Base-by-base conservation (phyloP, 2,113 vertebrate species). In the Corapipo altera region DNA sequence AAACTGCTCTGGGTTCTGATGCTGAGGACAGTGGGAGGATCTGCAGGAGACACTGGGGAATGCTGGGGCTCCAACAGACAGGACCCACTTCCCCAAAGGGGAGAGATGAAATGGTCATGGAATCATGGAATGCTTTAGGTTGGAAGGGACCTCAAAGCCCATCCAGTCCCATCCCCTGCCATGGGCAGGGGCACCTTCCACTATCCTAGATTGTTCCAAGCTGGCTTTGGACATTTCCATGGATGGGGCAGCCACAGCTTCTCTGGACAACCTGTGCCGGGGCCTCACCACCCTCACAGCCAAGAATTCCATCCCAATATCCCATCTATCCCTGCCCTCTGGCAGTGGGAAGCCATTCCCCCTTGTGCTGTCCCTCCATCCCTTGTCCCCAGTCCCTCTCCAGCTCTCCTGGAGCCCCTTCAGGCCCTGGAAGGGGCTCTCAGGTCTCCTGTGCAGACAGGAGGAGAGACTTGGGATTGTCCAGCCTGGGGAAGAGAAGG, bases 31-130 rank as follows among this genome's bases (percentile, higher is more conserved):
- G 21, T 1, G 22, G 19, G 30, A 49, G 57, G 72, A 79, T 17
- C 85, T 48, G 43, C 62, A 49, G 16, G 14, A 24, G 58, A 3
- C 12, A 2, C n/a, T 13, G 62, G n/a, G 35, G 71, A 37, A 35
- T 8, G 14, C 0, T 5, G 22, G 49, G 44, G n/a, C 6, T 82
- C 39, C 70, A 35, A 39, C 35, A 48, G 30, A 11, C 7, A 21
- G 28, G 46, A 51, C 9, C 6, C 0, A 3, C 27, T 22, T 51
- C n/a, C 24, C 22, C 46, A 3, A 0, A 3, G 33, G 4, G 2
- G 2, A 32, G 3, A 12, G 27, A 5, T 0, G 35, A 64, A 49
- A 19, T n/a, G 37, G 24, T 20, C 16, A 67, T 6, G 33, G 69
- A 35, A 37, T 4, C 37, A 1, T 3, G 44, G 69, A 15, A 22